A percentile compares a stretch with the other conserved stretches of the same genome.
phyloP scores from a whole-genome alignment of 2,797 vertebrate genomes.

The Lates japonicus region DNA sequence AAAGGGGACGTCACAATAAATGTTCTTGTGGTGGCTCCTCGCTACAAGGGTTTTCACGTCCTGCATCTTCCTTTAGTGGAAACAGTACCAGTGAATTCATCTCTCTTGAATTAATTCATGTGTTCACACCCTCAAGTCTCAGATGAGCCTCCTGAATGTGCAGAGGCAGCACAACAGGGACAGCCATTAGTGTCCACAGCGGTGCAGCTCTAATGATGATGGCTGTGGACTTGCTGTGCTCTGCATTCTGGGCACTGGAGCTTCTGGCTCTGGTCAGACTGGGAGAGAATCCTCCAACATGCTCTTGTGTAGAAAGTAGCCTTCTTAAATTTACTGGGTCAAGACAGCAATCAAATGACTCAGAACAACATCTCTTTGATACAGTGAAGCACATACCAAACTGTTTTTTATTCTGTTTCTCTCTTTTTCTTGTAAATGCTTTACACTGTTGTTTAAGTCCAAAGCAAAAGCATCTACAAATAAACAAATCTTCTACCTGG shows the following conservation, averaged over 20 bases:
- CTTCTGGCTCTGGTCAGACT: constrained; percentile 44
- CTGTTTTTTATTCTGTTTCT: not conserved
- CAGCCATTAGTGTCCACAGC: constrained; percentile 79
- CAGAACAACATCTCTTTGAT: constrained; percentile 42
- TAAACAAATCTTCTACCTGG: constrained; percentile 49
- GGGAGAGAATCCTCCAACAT: constrained; percentile 43
- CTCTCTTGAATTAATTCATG: constrained; percentile 71
- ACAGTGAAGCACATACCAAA: constrained; percentile 23
- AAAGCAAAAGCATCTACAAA: constrained; percentile 22
- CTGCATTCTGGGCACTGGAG: constrained; percentile 69
- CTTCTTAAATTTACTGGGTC: constrained; percentile 48
- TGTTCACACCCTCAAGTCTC: constrained; percentile 75
- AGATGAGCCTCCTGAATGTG: constrained; percentile 79
- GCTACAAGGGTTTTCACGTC: constrained; percentile 17
- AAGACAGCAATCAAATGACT: constrained; percentile 47
- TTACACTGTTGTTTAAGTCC: constrained; percentile 5
- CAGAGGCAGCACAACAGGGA: constrained; percentile 81
- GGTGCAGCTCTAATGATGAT: constrained; percentile 84
- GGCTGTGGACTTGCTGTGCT: constrained; percentile 82
- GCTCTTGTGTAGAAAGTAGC: constrained; percentile 50
- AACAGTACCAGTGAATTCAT: constrained; percentile 59
- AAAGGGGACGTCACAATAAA: constrained; percentile 48
- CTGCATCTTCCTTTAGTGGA: constrained; percentile 21
- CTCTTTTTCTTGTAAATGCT: constrained; percentile 23
- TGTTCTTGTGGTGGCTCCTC: constrained; percentile 30